Base-by-base conservation (phyloP, 2,797 vertebrate species). In the Phalloptychus januarius region DNA sequence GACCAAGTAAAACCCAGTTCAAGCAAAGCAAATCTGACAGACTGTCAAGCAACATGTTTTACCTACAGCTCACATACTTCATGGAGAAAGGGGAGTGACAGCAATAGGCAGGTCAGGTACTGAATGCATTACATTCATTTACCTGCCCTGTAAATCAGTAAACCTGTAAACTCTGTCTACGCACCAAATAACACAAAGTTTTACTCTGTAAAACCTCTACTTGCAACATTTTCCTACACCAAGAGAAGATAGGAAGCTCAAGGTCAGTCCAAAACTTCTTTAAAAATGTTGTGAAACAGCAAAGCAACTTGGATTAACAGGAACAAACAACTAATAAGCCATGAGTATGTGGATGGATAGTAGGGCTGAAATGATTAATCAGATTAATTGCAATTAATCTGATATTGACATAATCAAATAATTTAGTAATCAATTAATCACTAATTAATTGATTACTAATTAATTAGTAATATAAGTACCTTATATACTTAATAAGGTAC, bases 11-110 rank as follows among this genome's bases (percentile, higher is more conserved):
- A 71, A 71, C 28, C 20, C 20, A 18, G 58, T 18, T 48, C 31
- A 76, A 36, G n/a, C 44, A 33, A 54, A 77, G 50, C 33, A 70
- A 42, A 42, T n/a, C 63, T 54, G 45, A 75, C 83, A 63, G 79
- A 42, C 72, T 86, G 85, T 83, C 86, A 79, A 85, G 79, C 79
- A 75, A 75, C 7, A 45, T 28, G 67, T 69, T 80, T 78, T 61
- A 80, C 61, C 76, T 83, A 79, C 78, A 79, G 75, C 70, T 74
- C 75, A 77, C 71, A 84, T 74, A 73, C 31, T 71, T 75, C 72
- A 83, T 50, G 46, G 36, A 79, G 31, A 70, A 82, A 75, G 2
- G 10, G 44, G 70, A 75, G 42, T 74, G 80, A 16, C 78, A 77
- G 46, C 65, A 54, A 38, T 25, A 77, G 76, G 50, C 63, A 56